Evolutionary conservation across 2,797 vertebrate species (phyloP), one percentile per base, ranked within the genome.

Genomic region (Mormyrops boulengeri): DNA sequence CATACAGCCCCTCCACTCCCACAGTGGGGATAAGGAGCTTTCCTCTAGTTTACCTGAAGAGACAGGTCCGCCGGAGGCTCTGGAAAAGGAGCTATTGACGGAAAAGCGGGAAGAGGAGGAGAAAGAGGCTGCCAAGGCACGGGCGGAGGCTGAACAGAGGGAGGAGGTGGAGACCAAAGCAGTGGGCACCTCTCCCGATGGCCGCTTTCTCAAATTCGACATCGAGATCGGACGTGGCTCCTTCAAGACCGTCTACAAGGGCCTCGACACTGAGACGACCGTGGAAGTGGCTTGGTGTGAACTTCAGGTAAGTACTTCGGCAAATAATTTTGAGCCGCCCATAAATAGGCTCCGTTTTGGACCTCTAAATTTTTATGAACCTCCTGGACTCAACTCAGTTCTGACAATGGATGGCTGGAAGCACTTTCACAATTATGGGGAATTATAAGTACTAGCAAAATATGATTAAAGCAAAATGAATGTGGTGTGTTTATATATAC

Each of bases 231-330:
- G 98, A 92, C 96, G 98, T 91, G 99, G 99, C 49, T 99, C 99
- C 85, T 99, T 99, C 93, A 99, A 99, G 96, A 99, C 98, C 0
- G 98, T 99, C 38, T 99, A 99, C 95, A 99, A 99, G 92, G 99
- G 99, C 8, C 95, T 99, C 94, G 98, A 99, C 93, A 99, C 98
- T 0, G 99, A 99, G 92, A 99, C 99, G 4, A 99, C 98, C 0
- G 99, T 99, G 95, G 99, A 99, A 91, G 99, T 99, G 26, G 99
- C 99, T 1, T 99, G 99, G 99, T 99, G 99, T 87, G 99, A 99
- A 91, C 96, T 99, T 53, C 99, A 99, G 98, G 99, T 99, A 97
- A 96, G 94, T 8, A 30, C 19, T 47, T 47, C 41, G 9, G 19
- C 19, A 8, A 19, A 22, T 82, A 1, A 14, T 77, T 41, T 49